Conservation (phyloP, 1,140 invertebrate species). For the Archegozetes longisetosus region DNA sequence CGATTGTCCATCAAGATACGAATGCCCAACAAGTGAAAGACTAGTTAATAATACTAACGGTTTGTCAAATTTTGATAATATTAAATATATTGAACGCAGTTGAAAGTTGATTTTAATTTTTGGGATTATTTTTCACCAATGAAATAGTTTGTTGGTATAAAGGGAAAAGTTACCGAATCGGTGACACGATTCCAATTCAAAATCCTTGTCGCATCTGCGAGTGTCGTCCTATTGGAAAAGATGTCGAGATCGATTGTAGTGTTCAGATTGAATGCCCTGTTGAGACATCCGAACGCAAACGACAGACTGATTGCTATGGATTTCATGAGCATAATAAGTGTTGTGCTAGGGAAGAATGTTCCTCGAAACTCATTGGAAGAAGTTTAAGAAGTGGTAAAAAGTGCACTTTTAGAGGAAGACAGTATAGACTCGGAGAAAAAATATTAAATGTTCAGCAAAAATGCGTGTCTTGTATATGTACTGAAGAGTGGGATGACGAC, state of each 20-base stretch:
- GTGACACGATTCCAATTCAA: not conserved
- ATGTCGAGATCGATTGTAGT: not conserved
- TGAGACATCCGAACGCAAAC: not conserved
- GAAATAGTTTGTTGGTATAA: not conserved
- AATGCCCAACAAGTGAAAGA: slow-evolving; percentile 5
- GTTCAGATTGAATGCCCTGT: not conserved
- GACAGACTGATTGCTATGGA: slow-evolving; percentile 1
- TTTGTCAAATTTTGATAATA: not conserved
- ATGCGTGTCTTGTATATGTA: slow-evolving; percentile 19
- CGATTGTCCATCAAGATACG: slow-evolving; percentile 15
- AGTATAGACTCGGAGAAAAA: slow-evolving; percentile 18
- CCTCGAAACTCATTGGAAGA: not conserved
- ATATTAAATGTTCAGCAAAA: slow-evolving; percentile 17
- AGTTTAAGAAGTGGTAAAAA: not conserved
- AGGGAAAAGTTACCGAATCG: not conserved
- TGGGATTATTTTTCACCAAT: not conserved
- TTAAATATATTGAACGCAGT: not conserved
- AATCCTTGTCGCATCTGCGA: not conserved
- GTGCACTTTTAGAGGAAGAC: slow-evolving; percentile 15
- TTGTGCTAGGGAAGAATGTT: slow-evolving; percentile 5
- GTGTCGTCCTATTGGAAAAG: not conserved
- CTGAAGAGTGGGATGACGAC: slow-evolving; percentile 16
- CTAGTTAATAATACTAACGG: not conserved
- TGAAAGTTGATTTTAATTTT: not conserved
- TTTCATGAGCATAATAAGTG: slow-evolving; percentile 10